Conservation (phyloP, 2,888 invertebrate species). For the Perizoma affinitatum region DNA sequence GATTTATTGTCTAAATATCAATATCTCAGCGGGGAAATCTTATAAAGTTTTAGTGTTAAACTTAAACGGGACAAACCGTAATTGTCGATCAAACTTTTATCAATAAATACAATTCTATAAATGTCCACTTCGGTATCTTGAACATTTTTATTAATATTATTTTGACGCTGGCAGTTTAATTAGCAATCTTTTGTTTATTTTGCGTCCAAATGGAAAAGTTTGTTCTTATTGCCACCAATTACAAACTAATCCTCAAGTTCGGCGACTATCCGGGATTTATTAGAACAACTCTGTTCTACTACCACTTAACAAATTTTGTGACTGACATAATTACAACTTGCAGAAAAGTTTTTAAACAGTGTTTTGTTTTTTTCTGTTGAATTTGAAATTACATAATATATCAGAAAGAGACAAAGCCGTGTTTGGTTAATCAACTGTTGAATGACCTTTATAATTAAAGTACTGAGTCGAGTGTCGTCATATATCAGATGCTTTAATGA, state of each 20-base stretch:
- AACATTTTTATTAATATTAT: conserved; percentile 43
- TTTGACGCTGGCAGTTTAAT: conserved; percentile 41
- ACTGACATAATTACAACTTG: no score
- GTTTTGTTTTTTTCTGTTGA: no score
- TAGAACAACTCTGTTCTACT: conserved; percentile 18
- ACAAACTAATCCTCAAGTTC: conserved; percentile 34
- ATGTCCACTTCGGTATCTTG: conserved; percentile 28
- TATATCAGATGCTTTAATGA: conserved; percentile 4
- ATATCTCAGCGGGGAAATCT: no score
- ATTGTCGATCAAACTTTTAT: neutral
- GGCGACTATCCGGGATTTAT: conserved; percentile 30
- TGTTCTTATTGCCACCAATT: conserved; percentile 32
- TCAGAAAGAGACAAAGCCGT: no score
- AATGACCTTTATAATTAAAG: no score
- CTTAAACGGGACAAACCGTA: neutral
- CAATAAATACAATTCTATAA: conserved; percentile 18
- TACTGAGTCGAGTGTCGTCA: no score
- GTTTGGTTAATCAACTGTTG: no score
- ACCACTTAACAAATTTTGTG: neutral
- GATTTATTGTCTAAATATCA: no score
- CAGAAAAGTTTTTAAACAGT: no score
- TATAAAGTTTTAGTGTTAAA: no score
- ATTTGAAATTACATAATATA: no score
- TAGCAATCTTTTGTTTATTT: conserved; percentile 38
- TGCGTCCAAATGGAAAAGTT: conserved; percentile 37